phyloP scores from a whole-genome alignment of 2,797 vertebrate genomes.

The Telmatherina bonti region DNA sequence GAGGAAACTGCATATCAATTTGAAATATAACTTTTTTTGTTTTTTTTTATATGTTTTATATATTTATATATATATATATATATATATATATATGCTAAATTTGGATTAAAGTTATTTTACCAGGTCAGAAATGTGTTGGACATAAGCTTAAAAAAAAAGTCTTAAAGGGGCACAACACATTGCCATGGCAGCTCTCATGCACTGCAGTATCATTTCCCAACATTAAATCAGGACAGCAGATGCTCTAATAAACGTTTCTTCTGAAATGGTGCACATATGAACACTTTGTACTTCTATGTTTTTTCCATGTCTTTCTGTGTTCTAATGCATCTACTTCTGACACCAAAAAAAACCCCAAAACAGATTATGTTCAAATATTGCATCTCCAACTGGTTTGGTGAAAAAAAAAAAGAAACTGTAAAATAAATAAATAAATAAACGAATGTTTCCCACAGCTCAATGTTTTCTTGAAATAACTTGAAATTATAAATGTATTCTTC shows the following conservation, averaged over 20 bases:
- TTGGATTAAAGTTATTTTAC: conserved; percentile 27
- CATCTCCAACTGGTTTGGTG: conserved; percentile 8
- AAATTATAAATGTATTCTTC: conserved; percentile 6
- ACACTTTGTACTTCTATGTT: conserved; percentile 55
- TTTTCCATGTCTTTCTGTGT: conserved; percentile 37
- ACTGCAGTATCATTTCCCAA: conserved; percentile 44
- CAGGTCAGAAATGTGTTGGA: conserved; percentile 24
- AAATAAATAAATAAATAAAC: too few species aligned
- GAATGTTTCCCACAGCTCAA: conserved; percentile 1
- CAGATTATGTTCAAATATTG: conserved; percentile 31
- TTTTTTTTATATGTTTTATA: too few species aligned
- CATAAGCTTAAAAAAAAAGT: conserved; percentile 36
- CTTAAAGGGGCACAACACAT: conserved; percentile 26
- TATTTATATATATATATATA: neutral
- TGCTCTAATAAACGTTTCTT: conserved; percentile 57
- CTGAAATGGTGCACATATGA: conserved; percentile 48
- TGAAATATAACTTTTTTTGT: neutral
- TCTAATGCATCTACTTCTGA: conserved; percentile 46
- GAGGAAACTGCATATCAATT: conserved; percentile 12
- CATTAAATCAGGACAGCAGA: conserved; percentile 56
- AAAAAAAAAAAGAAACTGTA: neutral
- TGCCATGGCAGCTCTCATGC: conserved; percentile 42
- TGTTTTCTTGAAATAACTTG: neutral
- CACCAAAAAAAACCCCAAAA: too few species aligned
- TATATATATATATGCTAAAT: neutral